These are phyloP conservation scores for Eristalinus sepulchralis DNA, from an alignment of 2,888 invertebrate genomes.

Conservation along the genomic window DNA sequence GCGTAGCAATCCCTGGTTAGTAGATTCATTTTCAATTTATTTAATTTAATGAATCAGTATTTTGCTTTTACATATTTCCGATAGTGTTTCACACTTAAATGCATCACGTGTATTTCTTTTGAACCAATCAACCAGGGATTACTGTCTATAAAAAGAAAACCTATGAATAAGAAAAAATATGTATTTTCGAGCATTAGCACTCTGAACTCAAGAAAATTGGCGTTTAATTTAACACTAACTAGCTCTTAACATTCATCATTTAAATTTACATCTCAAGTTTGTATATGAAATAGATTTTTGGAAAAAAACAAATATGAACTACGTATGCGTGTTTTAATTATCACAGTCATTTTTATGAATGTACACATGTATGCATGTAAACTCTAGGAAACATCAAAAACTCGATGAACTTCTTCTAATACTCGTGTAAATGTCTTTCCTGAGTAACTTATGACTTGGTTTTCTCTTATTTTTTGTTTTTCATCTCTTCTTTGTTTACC, in stretches of 20 bases:
- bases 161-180: neutral
- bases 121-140: too few relatives aligned
- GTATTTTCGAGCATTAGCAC: neutral
- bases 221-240: neutral
- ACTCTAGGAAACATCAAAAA: slow-evolving; percentile 39
- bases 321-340: slow-evolving; percentile 11
- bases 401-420: slow-evolving; percentile 15
- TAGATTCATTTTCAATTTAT: too few relatives aligned
- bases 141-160: neutral
- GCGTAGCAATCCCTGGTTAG: too few relatives aligned
- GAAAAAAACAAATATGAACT: neutral
- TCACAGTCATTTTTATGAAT: slow-evolving; percentile 44
- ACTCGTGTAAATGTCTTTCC: slow-evolving; percentile 34
- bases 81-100: too few relatives aligned
- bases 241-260: neutral
- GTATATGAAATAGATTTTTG: neutral
- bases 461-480: neutral
- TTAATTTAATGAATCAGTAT: too few relatives aligned
- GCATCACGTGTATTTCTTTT: too few relatives aligned
- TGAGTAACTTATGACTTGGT: slow-evolving; percentile 16
- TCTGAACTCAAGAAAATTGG: neutral
- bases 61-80: too few relatives aligned
- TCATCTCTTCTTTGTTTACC: slow-evolving; percentile 29
- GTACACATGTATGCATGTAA: neutral
- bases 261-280: neutral